These are phyloP conservation scores for Porphyrio hochstetteri DNA, from an alignment of 2,113 vertebrate species.

Conservation along the genomic window DNA sequence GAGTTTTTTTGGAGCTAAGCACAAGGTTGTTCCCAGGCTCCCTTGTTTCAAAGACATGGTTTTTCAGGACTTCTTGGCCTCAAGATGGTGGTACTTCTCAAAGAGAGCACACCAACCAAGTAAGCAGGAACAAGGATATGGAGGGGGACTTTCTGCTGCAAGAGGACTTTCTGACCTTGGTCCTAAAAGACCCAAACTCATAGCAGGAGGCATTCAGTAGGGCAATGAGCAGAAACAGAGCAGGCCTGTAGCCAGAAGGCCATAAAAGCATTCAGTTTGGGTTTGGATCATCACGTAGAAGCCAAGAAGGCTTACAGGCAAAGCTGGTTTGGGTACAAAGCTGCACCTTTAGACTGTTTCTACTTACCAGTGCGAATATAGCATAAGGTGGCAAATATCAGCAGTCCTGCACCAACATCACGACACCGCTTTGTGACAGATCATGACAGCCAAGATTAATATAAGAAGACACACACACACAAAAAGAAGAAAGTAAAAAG, in stretches of 20 bases:
- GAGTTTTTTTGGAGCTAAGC: background rate
- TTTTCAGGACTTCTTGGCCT: background rate
- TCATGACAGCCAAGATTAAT: background rate
- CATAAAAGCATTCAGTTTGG: background rate
- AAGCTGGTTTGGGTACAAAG: background rate
- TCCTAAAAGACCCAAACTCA: background rate
- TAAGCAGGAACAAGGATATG: background rate
- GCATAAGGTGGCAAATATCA: background rate
- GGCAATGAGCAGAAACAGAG: background rate
- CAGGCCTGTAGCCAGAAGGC: background rate
- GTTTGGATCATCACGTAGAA: background rate
- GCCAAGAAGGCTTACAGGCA: background rate
- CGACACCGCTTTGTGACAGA: background rate
- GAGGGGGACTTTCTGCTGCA: background rate
- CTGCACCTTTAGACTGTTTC: background rate
- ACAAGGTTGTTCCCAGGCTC: accelerated
- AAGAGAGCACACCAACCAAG: background rate
- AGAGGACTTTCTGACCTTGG: background rate
- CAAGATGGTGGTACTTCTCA: accelerated
- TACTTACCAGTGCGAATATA: background rate
- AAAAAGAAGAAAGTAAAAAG: background rate
- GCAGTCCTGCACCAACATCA: background rate
- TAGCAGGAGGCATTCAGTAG: background rate
- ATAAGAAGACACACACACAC: background rate
- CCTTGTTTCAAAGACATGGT: background rate